Percentiles rank a stretch among this genome's conserved stretches.
These are phyloP conservation scores for Notospermus geniculatus DNA, from an alignment of 1,140 invertebrate genomes.

Conservation along the genomic window DNA sequence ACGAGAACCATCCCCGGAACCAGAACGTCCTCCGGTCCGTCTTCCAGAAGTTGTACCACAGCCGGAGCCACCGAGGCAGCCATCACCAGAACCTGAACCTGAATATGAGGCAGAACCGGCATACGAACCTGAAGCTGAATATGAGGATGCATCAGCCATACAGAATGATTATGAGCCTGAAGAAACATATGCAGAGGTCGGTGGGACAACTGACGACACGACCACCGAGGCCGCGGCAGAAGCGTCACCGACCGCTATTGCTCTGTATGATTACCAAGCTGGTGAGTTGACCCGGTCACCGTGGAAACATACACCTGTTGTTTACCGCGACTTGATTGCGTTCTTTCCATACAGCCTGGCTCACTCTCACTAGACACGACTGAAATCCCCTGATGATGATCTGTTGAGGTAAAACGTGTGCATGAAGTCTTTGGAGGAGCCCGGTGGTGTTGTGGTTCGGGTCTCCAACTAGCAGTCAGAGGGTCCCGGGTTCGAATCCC, in stretches of 20 bases:
- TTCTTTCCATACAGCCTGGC: no score
- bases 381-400: no score
- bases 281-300: slow-evolving; percentile 59
- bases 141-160: not conserved
- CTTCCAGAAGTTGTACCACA: slow-evolving; percentile 5
- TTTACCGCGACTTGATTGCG: no score
- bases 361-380: no score
- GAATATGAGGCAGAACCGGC: not conserved
- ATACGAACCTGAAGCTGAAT: not conserved
- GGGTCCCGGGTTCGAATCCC: no score
- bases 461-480: no score
- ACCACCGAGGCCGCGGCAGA: not conserved
- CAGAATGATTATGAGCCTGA: slow-evolving; percentile 11
- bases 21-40: slow-evolving; percentile 1
- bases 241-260: slow-evolving; percentile 68
- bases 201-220: slow-evolving; percentile 1
- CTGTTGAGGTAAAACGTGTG: slow-evolving; percentile 28
- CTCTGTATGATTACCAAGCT: slow-evolving; percentile 90
- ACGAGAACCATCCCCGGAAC: slow-evolving; percentile 7
- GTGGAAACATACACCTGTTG: no score
- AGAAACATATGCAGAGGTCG: slow-evolving; percentile 16
- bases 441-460: no score
- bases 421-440: no score
- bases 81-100: not conserved
- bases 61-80: not conserved